Evolutionary conservation across 2,797 vertebrate genomes (phyloP), one percentile per base, ranked within the genome.

Genomic region (Melanotaenia parkinsoni): DNA sequence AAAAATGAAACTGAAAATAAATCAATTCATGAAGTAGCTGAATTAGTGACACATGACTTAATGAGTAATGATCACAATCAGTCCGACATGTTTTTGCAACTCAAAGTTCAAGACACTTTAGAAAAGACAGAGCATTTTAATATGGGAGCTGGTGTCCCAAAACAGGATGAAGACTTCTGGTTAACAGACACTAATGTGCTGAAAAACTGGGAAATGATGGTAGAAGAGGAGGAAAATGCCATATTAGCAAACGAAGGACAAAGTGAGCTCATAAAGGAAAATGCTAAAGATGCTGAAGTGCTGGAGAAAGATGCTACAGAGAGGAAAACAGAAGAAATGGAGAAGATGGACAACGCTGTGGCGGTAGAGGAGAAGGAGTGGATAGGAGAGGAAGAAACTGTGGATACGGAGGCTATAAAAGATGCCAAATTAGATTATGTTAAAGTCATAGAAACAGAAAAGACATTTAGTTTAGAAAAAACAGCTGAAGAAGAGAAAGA

Each of bases 151-250:
- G 35, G 9, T 6, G 47, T 54, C 20, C 22, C 57, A 20, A 73
- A 70, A 65, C 14, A 28, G 32, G 69, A 64, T 4, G 57, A 60
- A 20, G 51, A 30, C 32, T 11, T 70, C 6, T 37, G 43, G 72
- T 64, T 38, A 9, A 45, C 26, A 54, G 58, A 74, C 58, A 47
- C 28, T 4, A 4, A 24, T 13, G 74, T 74, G 20, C 32, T 32
- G 20, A 82, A 76, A 79, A 80, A 81, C 61, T 92, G 86, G 88
- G 84, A 92, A 78, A 81, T 65, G 74, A 86, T 90, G 85, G 83
- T 86, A 7, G 82, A 90, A 69, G 87, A 88, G 45, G 88, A 89
- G 30, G 86, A 90, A 68, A 53, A 59, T 22, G 67, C 58, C 35
- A 51, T 74, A 3, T 70, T 80, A 59, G 53, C 22, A 20, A 64